A percentile compares a stretch with the other conserved stretches of the same genome.
phyloP scores from a whole-genome alignment of 2,113 vertebrate species.

The Dicaeum eximium region DNA sequence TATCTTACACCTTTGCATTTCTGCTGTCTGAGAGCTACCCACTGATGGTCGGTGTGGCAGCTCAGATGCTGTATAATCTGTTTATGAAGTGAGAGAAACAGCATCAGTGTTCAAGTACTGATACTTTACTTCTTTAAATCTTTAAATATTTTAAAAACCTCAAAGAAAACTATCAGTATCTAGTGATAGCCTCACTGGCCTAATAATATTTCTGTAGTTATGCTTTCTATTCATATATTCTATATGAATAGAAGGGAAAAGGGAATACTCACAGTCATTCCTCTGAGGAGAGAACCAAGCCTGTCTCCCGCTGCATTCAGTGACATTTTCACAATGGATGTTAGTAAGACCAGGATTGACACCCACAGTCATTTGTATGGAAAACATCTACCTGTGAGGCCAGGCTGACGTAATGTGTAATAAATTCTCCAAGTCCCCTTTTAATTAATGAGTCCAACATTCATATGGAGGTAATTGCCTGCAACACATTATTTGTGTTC shows the following conservation, averaged over 20 bases:
- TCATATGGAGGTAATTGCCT: conserved; percentile 50
- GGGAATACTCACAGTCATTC: neutral
- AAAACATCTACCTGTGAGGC: conserved; percentile 25
- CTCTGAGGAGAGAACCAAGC: neutral
- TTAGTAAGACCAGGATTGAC: neutral
- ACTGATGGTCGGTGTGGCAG: neutral
- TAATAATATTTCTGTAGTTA: neutral
- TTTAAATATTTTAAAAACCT: neutral
- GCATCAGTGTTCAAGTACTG: neutral
- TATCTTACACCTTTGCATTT: neutral
- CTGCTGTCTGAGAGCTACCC: neutral
- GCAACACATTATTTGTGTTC: conserved; percentile 52
- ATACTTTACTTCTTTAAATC: neutral
- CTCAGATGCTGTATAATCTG: neutral
- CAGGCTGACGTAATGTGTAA: neutral
- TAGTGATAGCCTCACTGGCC: neutral
- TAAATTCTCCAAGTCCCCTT: conserved; percentile 72
- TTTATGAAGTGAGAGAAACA: neutral
- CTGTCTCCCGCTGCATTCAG: neutral
- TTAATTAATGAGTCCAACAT: conserved; percentile 71
- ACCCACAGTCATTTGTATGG: neutral
- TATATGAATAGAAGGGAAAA: neutral
- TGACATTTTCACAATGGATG: neutral
- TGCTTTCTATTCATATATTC: too few species aligned
- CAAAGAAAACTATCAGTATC: neutral